phyloP scores from a whole-genome alignment of 2,888 invertebrate species.

The Papilio elwesi region DNA sequence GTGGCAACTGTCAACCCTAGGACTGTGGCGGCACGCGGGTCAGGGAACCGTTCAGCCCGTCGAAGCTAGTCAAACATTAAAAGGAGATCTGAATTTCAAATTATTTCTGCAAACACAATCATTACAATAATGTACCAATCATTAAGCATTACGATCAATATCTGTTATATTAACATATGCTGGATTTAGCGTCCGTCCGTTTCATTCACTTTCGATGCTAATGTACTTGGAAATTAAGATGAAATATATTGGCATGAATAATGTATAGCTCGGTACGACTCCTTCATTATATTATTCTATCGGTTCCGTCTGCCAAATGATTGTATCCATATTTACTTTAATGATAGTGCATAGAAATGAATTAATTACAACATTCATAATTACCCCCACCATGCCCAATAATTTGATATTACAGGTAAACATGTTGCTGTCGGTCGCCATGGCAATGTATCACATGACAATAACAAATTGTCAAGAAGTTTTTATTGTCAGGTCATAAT shows the following conservation, averaged over 20 bases:
- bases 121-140: conserved; percentile 39
- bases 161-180: conserved; percentile 36
- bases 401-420: too few species aligned
- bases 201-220: conserved; percentile 40
- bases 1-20: conserved; percentile 55
- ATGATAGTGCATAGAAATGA: conserved; percentile 11
- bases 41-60: conserved; percentile 61
- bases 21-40: conserved; percentile 51
- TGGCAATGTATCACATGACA: too few species aligned
- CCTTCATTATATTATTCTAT: conserved; percentile 32
- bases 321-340: conserved; percentile 14
- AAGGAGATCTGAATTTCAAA: conserved; percentile 64
- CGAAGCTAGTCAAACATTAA: conserved; percentile 72
- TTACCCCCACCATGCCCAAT: background rate
- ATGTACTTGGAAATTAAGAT: conserved; percentile 40
- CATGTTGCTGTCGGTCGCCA: too few species aligned
- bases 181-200: conserved; percentile 19
- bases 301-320: conserved; percentile 24
- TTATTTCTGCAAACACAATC: conserved; percentile 49
- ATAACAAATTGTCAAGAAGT: too few species aligned
- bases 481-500: too few species aligned
- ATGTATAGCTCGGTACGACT: conserved; percentile 31
- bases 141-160: conserved; percentile 30
- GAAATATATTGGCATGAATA: conserved; percentile 38
- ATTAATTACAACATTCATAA: conserved; percentile 3